Evolutionary conservation across 2,113 vertebrate genomes (phyloP).

Genomic region (Lonchura striata): DNA sequence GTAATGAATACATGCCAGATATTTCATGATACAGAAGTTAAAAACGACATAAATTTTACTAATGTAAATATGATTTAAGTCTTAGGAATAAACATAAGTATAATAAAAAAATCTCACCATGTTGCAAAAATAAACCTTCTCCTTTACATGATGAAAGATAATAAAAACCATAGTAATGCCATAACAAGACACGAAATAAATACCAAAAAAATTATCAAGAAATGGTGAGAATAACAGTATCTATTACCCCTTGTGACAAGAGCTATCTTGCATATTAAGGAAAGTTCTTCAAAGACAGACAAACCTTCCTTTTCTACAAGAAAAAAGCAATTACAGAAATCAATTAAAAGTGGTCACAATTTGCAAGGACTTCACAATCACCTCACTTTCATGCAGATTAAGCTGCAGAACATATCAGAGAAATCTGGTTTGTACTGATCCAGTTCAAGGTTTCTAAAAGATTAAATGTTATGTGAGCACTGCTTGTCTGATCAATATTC

Average conservation of each 20-base stretch:
- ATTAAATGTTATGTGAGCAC: neutral
- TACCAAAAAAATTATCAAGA: neutral
- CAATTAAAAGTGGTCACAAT: neutral
- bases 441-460: neutral
- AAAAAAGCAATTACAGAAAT: neutral
- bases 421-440: neutral
- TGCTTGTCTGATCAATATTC: neutral
- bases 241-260: neutral
- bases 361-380: conserved; percentile 28
- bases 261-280: neutral
- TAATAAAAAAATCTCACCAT: neutral
- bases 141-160: neutral
- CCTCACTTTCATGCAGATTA: neutral
- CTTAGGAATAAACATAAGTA: neutral
- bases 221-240: neutral
- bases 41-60: neutral
- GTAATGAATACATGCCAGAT: neutral
- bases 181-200: neutral
- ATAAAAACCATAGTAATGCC: neutral
- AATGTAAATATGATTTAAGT: neutral
- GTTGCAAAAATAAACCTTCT: neutral
- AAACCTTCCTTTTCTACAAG: neutral
- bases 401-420: neutral
- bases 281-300: neutral
- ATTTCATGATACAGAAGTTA: neutral